phyloP scores from a whole-genome alignment of 2,888 invertebrate genomes.

The Xanthorhoe designata region DNA sequence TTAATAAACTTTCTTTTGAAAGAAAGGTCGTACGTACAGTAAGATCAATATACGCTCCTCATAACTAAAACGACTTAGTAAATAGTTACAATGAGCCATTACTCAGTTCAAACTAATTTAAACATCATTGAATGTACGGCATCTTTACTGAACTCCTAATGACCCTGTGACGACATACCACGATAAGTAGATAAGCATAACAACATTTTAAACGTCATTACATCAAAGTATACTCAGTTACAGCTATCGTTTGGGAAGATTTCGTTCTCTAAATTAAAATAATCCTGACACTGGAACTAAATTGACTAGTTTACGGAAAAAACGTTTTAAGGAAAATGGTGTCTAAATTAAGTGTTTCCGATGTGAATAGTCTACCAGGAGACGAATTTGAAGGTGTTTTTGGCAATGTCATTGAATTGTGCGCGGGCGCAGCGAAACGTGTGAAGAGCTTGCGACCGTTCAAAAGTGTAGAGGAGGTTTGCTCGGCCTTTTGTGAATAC shows the following conservation, averaged over 20 bases:
- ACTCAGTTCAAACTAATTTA: background rate
- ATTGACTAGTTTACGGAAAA: background rate
- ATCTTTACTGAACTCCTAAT: slow-evolving; percentile 57
- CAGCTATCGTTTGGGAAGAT: slow-evolving; percentile 2
- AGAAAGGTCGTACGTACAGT: too few species aligned
- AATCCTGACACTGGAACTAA: background rate
- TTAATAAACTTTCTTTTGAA: too few species aligned
- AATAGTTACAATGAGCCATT: background rate
- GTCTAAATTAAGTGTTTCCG: slow-evolving; percentile 65
- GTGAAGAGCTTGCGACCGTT: slow-evolving; percentile 84
- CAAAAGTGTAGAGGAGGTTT: slow-evolving; percentile 71
- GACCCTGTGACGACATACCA: slow-evolving; percentile 50
- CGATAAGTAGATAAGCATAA: slow-evolving; percentile 51
- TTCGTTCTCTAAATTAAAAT: background rate
- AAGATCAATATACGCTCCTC: too few species aligned
- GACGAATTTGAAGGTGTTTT: slow-evolving; percentile 86
- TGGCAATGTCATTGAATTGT: slow-evolving; percentile 87
- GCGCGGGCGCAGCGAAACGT: slow-evolving; percentile 79
- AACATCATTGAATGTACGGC: slow-evolving; percentile 19
- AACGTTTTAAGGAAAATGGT: slow-evolving; percentile 31
- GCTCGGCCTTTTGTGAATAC: slow-evolving; percentile 81
- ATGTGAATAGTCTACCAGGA: slow-evolving; percentile 82
- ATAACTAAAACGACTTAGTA: too few species aligned
- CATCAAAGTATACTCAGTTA: slow-evolving; percentile 11
- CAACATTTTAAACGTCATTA: slow-evolving; percentile 6